Evolutionary conservation across 2,888 invertebrate species (phyloP), one percentile per base, ranked within the genome.

Genomic region (Lycaena phlaeas): DNA sequence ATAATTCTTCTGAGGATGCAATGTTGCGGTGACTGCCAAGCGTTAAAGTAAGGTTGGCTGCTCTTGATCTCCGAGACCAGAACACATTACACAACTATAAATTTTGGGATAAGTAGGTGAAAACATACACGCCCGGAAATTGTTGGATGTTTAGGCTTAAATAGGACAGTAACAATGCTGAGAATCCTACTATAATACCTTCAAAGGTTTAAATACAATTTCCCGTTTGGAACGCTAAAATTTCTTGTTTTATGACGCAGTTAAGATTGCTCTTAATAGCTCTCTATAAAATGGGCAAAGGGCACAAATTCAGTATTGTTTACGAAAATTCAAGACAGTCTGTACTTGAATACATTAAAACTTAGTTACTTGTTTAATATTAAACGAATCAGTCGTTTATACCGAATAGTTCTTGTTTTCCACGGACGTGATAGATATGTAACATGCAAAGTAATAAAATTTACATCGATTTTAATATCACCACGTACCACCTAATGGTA

Each of bases 1-100:
- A 51, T 54, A 52, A 49, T 47, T 51, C 46, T 49, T 50, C 45
- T 48, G 49, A 51, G 52, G 47, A 48, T 51, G 46, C 45, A 45
- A 50, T 47, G 44, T 50, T 50, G 42, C 40, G 46, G 48, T 38
- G 49, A 44, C 50, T 52, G 56, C 58, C 56, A 59, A 64, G 58
- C 57, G 55, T 52, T 59, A 52, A 38, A 38, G 34, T 53, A 38
- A 38, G 34, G 34, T 34, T 34, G 12, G 34, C 12, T 22, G 34
- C 59, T 54, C 54, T 61, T 56, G 52, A 57, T 57, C 34, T 22
- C 34, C 5, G 10, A 10, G 22, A 18, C 34, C 18, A 22, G 22
- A 5, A 22, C 22, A 22, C 22, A 41, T 50, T 50, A 52, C 43
- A 49, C 49, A 51, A 47, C 47, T 26, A 28, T 39, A 39, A 45